Conservation (phyloP, 2,888 invertebrate genomes). For the Hypselothyrea guttata region DNA sequence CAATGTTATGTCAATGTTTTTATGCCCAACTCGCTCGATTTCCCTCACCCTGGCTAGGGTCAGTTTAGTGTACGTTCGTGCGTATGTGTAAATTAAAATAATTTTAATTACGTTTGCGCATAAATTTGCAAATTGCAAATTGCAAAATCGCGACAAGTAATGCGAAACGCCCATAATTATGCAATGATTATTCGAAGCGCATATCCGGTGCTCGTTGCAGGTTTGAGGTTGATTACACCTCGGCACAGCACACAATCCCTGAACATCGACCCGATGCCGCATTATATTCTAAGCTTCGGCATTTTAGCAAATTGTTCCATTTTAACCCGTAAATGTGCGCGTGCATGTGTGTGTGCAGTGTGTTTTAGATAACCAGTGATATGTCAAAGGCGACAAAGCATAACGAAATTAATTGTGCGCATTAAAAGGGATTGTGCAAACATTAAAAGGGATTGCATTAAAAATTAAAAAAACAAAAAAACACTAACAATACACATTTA, state of each 20-base stretch:
- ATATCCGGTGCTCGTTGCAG: constrained; percentile 11
- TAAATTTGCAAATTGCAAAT: constrained; percentile 65
- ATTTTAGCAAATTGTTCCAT: constrained; percentile 64
- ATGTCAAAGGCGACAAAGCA: constrained; percentile 72
- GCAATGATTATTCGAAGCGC: constrained; percentile 54
- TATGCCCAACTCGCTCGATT: not conserved
- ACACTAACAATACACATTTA: constrained; percentile 27
- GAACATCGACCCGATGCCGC: constrained; percentile 32
- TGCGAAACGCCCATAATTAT: constrained; percentile 62
- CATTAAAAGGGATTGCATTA: constrained; percentile 65
- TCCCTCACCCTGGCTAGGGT: not conserved
- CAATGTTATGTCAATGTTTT: constrained; percentile 51
- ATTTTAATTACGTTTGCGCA: constrained; percentile 71
- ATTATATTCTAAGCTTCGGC: constrained; percentile 57
- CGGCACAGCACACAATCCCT: constrained; percentile 18
- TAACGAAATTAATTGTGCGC: constrained; percentile 74
- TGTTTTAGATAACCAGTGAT: constrained; percentile 30
- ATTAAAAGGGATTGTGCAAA: constrained; percentile 69
- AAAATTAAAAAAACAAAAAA: not conserved
- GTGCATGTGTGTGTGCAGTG: constrained; percentile 9
- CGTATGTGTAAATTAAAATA: constrained; percentile 65
- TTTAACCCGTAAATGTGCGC: not conserved
- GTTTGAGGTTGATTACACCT: not conserved
- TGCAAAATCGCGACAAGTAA: constrained; percentile 37
- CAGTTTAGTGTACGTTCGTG: constrained; percentile 1